Evolutionary conservation across 2,888 invertebrate genomes (phyloP), one percentile per base, ranked within the genome.

Genomic region (Drosophila hamatofila): DNA sequence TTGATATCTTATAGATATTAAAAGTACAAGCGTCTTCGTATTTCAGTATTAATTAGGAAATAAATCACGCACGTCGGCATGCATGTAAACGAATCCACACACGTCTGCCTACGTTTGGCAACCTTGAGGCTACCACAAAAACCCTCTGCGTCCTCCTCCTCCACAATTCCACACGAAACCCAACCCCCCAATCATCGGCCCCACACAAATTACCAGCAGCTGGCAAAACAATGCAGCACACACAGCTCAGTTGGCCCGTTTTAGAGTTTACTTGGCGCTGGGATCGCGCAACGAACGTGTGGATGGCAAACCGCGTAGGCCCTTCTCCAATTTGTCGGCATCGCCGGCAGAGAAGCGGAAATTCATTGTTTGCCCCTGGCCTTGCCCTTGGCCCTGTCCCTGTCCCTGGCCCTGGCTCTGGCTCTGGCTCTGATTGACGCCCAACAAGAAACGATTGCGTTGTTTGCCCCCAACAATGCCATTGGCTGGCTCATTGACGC

Each of bases 261-360:
- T 46, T 30, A 12, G 30, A 49, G 27, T 42, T 72, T 81, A 87
- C 70, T 87, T 88, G 35, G 51, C 66, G 58, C 76, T 88, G 27
- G 89, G 78, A 75, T 94, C 94, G 89, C 95, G 95, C 79, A 96
- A 93, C 68, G 96, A 96, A 68, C 95, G 94, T 8, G 95, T 95
- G 83, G 95, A 95, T 41, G 95, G 94, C 75, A 95, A 93, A 18
- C 94, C 93, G 48, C 93, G 92, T 65, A 94, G 93, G 12, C 94
- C 93, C 68, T 94, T 94, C 64, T 95, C 94, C 75, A 95, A 93
- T 69, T 94, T 95, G 82, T 95, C 94, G 27, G 96, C 94, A 90
- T 96, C 96, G 65, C 96, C 96, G 12, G 96, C 94, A 44, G 96
- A 96, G 91, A 95, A 95, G 72, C 96, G 93, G 89, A 94, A 95